Evolutionary conservation across 2,113 vertebrate species (phyloP).

Genomic region (Cyphomyrus plagiostoma): DNA sequence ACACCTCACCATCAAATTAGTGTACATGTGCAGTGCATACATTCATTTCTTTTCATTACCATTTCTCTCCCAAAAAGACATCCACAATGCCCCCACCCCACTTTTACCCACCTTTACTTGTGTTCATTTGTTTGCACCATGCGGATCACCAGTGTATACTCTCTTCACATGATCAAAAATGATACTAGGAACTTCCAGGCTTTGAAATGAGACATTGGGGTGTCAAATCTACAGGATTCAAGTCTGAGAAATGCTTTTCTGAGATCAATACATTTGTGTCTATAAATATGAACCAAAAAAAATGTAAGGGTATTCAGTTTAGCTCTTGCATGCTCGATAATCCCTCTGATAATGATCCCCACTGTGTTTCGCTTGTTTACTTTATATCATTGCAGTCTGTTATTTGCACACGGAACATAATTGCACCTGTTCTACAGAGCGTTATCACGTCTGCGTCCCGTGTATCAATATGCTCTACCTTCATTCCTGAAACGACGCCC

Average conservation of each 20-base stretch:
- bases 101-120: neutral
- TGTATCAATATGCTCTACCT: neutral
- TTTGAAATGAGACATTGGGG: neutral
- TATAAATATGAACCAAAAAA: neutral
- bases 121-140: neutral
- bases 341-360: neutral
- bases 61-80: neutral
- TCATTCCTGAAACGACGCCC: neutral
- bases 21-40: conserved; percentile 17
- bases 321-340: conserved; percentile 3
- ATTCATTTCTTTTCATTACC: neutral
- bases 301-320: conserved; percentile 4
- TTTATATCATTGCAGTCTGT: neutral
- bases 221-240: neutral
- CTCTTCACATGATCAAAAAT: conserved; percentile 3
- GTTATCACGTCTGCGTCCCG: neutral
- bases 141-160: neutral
- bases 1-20: conserved; percentile 11
- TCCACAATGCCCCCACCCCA: neutral
- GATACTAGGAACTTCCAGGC: neutral
- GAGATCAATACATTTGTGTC: neutral
- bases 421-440: neutral
- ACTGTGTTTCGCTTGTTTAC: neutral
- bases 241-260: neutral
- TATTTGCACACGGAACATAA: neutral